Base-by-base conservation (phyloP, 2,113 vertebrate genomes). In the Oreochromis aureus region DNA sequence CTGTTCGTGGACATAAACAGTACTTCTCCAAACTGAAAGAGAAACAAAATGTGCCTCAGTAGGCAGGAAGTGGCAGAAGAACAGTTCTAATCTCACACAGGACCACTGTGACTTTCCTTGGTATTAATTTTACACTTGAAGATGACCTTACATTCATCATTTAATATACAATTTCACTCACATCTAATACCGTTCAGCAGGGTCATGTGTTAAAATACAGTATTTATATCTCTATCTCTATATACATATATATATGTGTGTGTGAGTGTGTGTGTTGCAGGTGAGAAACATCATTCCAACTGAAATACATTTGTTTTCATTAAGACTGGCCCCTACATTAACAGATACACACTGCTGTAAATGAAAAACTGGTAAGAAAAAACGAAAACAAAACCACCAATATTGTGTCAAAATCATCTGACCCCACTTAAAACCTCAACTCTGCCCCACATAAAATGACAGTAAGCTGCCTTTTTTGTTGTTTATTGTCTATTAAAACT, bases 401-500 rank as follows among this genome's bases (percentile, higher is more conserved):
- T 80, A 78, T 12, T 32, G 46, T 44, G n/a, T 32, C 16, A 58
- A 81, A 51, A 79, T 56, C 39, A 4, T 76, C 73, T 27, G 51
- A 80, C 66, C 8, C 27, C 5, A 5, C 36, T 73, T 19, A 51
- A 78, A 18, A 83, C n/a, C 8, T 34, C 16, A 69, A 56, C 3
- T 84, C 69, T 7, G 59, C 18, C 78, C 53, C 4, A 16, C 5
- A 63, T 39, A 3, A 59, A 81, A 41, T 36, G 15, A 46, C 1
- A 54, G 54, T 36, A 83, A 93, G 91, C 80, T 46, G 36, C 84
- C 86, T 54, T 66, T 4, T 76, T 86, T 80, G 84, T 30, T 71
- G 66, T 78, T 41, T 93, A 48, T 89, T 86, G 46, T 81, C 86
- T 80, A 79, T 88, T 71, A 71, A 91, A 89, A 55, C 76, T 86